A percentile compares a stretch with the other conserved stretches of the same genome.
Evolutionary conservation across 2,888 invertebrate genomes (phyloP).

Genomic region (Mystacides longicornis): DNA sequence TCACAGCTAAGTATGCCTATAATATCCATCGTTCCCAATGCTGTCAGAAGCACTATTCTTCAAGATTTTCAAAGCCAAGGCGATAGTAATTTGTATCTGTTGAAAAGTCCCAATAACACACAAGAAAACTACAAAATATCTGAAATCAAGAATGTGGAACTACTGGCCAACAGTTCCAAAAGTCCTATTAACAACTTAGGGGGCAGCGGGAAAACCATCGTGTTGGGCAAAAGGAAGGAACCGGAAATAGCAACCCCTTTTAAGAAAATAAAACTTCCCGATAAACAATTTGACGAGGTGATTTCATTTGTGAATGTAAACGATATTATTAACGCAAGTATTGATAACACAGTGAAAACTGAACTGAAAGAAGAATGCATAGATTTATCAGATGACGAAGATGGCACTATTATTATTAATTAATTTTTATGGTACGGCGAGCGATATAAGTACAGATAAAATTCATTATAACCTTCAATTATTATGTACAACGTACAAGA

Average conservation of each 20-base stretch:
- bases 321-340: constrained; percentile 9
- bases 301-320: constrained; percentile 7
- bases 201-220: background rate
- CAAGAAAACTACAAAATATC: background rate
- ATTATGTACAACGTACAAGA: too few relatives aligned
- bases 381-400: constrained; percentile 11
- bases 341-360: background rate
- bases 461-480: too few relatives aligned
- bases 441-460: too few relatives aligned
- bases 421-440: too few relatives aligned
- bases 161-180: background rate
- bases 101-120: background rate
- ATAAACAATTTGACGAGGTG: background rate
- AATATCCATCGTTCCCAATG: constrained; percentile 7
- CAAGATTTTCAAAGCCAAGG: background rate
- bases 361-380: constrained; percentile 4
- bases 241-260: background rate
- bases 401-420: constrained; percentile 4
- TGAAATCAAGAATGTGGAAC: background rate
- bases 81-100: background rate
- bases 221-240: background rate
- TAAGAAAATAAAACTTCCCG: background rate
- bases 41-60: background rate
- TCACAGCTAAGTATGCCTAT: constrained; percentile 4
- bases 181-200: background rate